A percentile compares a stretch with the other conserved stretches of the same genome.
Conservation (phyloP, 2,797 vertebrate genomes). For the Xenopus petersii region DNA sequence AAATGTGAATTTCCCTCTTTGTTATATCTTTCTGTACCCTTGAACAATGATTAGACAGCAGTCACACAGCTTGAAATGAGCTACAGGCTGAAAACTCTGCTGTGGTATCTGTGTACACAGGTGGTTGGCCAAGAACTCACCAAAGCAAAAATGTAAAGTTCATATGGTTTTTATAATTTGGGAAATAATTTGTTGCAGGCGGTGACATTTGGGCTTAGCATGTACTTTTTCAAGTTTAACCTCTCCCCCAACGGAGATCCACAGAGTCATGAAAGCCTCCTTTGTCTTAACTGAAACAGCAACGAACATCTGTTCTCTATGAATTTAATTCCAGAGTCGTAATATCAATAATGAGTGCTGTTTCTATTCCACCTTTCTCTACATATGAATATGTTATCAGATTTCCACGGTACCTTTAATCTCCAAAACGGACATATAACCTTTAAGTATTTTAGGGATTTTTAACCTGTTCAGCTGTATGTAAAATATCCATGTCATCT, state of each 20-base stretch:
- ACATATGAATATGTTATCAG: slow-evolving; percentile 3
- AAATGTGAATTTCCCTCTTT: background rate
- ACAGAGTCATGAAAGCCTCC: slow-evolving; percentile 21
- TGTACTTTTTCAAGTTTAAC: slow-evolving; percentile 38
- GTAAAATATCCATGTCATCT: too few relatives aligned
- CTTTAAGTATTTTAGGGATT: slow-evolving; percentile 2
- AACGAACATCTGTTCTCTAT: slow-evolving; percentile 32
- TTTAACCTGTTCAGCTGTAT: background rate
- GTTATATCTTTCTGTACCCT: background rate
- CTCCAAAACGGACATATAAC: background rate
- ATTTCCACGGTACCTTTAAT: background rate
- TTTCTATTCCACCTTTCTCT: background rate
- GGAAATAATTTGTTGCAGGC: slow-evolving; percentile 42
- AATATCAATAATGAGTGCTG: slow-evolving; percentile 23
- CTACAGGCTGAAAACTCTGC: slow-evolving; percentile 2
- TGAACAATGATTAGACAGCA: background rate
- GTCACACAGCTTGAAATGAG: slow-evolving; percentile 2
- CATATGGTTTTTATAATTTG: slow-evolving; percentile 44
- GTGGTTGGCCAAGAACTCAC: slow-evolving; percentile 26
- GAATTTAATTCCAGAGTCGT: slow-evolving; percentile 23
- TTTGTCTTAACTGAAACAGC: slow-evolving; percentile 10
- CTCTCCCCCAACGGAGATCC: slow-evolving; percentile 24
- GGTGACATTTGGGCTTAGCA: slow-evolving; percentile 43
- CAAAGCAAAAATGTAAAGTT: slow-evolving; percentile 24
- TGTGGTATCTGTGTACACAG: slow-evolving; percentile 11